Conservation (phyloP, 2,797 vertebrate species). For the Sparus aurata region DNA sequence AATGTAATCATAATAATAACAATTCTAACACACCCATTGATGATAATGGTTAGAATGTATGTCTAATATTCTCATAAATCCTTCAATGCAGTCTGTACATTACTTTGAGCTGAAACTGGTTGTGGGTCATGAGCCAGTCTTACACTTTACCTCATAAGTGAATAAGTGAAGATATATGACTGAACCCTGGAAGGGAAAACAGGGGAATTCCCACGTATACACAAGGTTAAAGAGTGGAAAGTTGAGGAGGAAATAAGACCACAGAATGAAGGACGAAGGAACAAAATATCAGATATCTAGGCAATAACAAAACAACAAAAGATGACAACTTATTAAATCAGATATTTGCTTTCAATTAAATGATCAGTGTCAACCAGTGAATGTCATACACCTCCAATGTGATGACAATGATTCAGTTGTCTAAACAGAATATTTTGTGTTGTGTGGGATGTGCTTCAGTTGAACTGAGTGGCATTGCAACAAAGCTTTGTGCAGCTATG, state of each 20-base stretch:
- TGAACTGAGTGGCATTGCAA: background rate
- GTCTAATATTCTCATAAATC: background rate
- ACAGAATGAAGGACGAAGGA: slow-evolving; percentile 18
- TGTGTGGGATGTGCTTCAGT: slow-evolving; percentile 4
- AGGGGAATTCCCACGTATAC: too few relatives aligned
- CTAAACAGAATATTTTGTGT: background rate
- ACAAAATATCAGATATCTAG: background rate
- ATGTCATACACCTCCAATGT: background rate
- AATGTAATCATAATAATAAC: background rate
- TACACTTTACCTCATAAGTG: background rate
- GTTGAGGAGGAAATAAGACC: slow-evolving; percentile 42
- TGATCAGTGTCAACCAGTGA: background rate
- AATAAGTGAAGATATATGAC: background rate
- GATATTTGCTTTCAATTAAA: slow-evolving; percentile 3
- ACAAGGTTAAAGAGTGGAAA: too few relatives aligned
- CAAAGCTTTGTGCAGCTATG: background rate
- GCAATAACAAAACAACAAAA: slow-evolving; percentile 7
- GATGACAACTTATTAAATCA: slow-evolving; percentile 8
- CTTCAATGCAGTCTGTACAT: background rate
- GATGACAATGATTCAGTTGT: background rate
- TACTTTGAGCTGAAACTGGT: background rate
- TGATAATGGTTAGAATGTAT: background rate
- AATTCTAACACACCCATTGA: background rate
- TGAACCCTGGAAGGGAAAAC: background rate
- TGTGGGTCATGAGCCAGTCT: background rate